Evolutionary conservation across 1,140 invertebrate genomes (phyloP), one percentile per base, ranked within the genome.

Genomic region (Macrostomum lignano): DNA sequence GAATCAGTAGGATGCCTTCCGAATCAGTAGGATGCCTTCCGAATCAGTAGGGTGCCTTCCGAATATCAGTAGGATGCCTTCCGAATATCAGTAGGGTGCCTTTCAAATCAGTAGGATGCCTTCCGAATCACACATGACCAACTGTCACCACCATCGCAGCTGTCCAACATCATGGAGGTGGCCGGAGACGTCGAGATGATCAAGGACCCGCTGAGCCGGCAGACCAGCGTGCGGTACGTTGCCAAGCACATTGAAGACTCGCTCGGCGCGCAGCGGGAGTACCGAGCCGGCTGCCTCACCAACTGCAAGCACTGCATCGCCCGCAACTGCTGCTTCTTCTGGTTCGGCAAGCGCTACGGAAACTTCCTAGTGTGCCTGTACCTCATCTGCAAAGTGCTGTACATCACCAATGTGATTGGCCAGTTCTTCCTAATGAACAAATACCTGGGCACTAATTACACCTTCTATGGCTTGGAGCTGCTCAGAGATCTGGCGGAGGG

Each of bases 281-380:
- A 20, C 19, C 24, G 31, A n/a, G 28, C 30, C 13, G 32, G 39
- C 15, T 42, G 38, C 33, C 40, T 36, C 4, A 23, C 40, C 11
- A 38, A 36, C 23, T 38, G 29, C 31, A 42, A 38, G 29, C 42
- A 38, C 34, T 38, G 21, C 15, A 25, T 38, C 26, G 40, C 38
- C 14, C 38, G 36, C n/a, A 32, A 39, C 36, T 54, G 46, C 39
- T 55, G 47, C 36, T 17, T 28, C 19, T 47, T 50, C 11, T 55
- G 50, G 40, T 33, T 33, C 19, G 51, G 54, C 0, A 49, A 48
- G 29, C 33, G 47, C 6, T 48, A 46, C 4, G 51, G 51, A 0
- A 48, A 47, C 29, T 51, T 51, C 37, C 40, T 51, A 2, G 46
- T 43, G 0, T 43, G 42, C 3, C 36, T 52, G 25, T 54, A 54